Evolutionary conservation across 2,888 invertebrate species (phyloP).

Genomic region (Dicycla oo): DNA sequence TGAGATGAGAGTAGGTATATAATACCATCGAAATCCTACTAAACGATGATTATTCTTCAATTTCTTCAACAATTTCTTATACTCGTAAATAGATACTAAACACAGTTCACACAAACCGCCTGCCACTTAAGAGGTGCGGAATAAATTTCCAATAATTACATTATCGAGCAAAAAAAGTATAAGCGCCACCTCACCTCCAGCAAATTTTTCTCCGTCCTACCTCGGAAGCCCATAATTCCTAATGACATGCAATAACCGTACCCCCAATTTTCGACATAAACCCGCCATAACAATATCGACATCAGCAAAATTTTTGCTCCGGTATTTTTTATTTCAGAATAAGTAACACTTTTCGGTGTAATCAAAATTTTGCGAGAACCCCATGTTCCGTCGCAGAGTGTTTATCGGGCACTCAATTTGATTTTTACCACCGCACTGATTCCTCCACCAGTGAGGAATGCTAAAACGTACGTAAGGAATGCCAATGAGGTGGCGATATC

Average conservation of each 20-base stretch:
- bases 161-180: constrained; percentile 83
- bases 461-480: constrained; percentile 77
- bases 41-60: not conserved
- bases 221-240: constrained; percentile 90
- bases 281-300: constrained; percentile 91
- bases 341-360: constrained; percentile 89
- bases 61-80: constrained; percentile 13
- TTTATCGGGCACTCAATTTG: constrained; percentile 90
- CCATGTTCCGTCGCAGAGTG: constrained; percentile 71
- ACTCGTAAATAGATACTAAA: constrained; percentile 56
- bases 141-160: constrained; percentile 90
- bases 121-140: constrained; percentile 76
- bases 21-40: not conserved
- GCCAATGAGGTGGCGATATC: constrained; percentile 71
- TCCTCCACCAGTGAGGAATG: constrained; percentile 80
- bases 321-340: constrained; percentile 87
- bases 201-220: constrained; percentile 83
- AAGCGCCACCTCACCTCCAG: constrained; percentile 80
- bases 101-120: constrained; percentile 63
- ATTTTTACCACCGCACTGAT: constrained; percentile 88
- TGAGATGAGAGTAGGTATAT: too few species aligned
- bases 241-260: constrained; percentile 91
- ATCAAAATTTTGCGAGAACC: constrained; percentile 86
- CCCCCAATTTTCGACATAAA: constrained; percentile 90
- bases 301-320: constrained; percentile 86